Evolutionary conservation across 2,888 invertebrate species (phyloP).

Genomic region (Plebejus anna): DNA sequence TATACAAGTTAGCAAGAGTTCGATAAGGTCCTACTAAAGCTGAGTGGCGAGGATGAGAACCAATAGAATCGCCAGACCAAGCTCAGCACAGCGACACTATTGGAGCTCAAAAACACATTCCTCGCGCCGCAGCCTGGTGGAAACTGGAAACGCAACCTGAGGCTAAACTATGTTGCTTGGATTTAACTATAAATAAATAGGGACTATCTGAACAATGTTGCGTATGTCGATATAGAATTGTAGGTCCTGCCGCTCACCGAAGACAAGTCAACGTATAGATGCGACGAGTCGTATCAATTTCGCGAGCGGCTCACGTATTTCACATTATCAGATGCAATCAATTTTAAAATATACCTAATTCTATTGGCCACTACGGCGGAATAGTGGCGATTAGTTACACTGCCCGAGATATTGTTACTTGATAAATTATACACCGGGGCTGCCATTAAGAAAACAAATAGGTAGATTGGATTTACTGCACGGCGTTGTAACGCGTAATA

Average conservation of each 20-base stretch:
- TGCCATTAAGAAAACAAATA: slow-evolving; percentile 13
- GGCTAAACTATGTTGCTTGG: too few species aligned
- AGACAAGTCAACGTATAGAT: slow-evolving; percentile 1
- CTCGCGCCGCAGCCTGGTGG: background rate
- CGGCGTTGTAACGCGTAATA: slow-evolving; percentile 19
- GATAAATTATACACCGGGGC: background rate
- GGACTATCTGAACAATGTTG: background rate
- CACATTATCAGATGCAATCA: slow-evolving; percentile 24
- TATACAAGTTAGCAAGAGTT: background rate
- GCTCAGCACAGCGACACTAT: too few species aligned
- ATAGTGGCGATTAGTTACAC: background rate
- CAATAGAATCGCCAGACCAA: too few species aligned
- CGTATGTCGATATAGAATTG: background rate
- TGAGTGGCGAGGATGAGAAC: too few species aligned
- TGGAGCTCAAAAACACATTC: background rate
- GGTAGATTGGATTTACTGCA: slow-evolving; percentile 18
- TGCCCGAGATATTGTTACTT: slow-evolving; percentile 16
- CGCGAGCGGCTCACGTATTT: slow-evolving; percentile 15
- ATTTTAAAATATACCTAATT: slow-evolving; percentile 19
- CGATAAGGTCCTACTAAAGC: too few species aligned
- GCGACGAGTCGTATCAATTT: slow-evolving; percentile 3
- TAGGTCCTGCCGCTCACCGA: background rate
- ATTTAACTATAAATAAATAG: background rate
- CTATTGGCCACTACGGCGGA: background rate
- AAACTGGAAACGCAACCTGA: too few species aligned